A percentile compares a stretch with the other conserved stretches of the same genome.
Evolutionary conservation across 2,113 vertebrate genomes (phyloP).

Genomic region (Ptilorrhoa leucosticta): DNA sequence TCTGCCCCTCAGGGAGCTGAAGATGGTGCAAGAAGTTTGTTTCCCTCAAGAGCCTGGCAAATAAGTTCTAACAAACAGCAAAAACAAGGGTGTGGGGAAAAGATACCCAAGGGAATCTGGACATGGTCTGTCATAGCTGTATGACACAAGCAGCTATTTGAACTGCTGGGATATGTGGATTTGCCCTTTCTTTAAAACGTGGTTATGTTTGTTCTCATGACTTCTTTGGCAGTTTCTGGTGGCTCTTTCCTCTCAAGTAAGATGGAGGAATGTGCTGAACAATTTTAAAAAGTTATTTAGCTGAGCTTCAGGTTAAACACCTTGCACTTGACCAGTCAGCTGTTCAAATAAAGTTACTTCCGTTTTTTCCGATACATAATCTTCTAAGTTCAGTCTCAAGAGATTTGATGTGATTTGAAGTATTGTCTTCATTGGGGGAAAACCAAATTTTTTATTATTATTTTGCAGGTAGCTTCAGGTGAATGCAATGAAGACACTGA

Average conservation of each 20-base stretch:
- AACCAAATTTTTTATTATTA: background rate
- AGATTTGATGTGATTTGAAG: background rate
- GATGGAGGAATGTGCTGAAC: background rate
- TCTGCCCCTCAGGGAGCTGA: background rate
- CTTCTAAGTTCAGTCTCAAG: background rate
- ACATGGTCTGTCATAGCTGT: background rate
- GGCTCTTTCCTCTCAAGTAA: background rate
- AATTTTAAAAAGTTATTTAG: background rate
- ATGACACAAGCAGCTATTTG: background rate
- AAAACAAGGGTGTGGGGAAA: background rate
- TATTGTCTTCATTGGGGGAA: background rate
- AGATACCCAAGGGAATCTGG: background rate
- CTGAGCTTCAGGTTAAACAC: background rate
- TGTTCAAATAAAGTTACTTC: background rate
- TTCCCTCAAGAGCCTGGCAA: background rate
- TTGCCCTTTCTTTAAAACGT: background rate
- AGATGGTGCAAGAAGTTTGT: background rate
- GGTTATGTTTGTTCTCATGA: background rate
- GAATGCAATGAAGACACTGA: slow-evolving; percentile 98
- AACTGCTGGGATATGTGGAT: background rate
- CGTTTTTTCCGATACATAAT: background rate
- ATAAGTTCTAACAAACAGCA: background rate
- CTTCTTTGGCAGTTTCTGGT: background rate
- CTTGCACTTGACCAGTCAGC: background rate
- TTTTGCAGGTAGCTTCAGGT: slow-evolving; percentile 90